These are phyloP conservation scores for Chlorops oryzae DNA, from an alignment of 1,140 invertebrate genomes.

Conservation along the genomic window DNA sequence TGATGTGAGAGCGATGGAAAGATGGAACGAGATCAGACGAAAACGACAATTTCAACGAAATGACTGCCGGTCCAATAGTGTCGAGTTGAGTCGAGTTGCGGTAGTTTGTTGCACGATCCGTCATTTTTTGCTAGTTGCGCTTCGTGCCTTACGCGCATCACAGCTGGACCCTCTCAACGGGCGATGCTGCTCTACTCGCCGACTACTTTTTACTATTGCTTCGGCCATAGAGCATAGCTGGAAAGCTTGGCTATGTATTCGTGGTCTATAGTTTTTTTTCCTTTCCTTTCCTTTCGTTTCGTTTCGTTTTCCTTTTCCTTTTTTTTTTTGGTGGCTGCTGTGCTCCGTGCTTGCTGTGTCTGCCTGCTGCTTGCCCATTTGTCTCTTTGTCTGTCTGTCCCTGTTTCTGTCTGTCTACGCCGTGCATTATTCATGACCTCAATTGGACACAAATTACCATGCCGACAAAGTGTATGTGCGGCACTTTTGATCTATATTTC, in stretches of 20 bases:
- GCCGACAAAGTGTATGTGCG: conserved; percentile 8
- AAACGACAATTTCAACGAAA: no score
- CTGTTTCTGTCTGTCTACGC: neutral
- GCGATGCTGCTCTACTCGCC: neutral
- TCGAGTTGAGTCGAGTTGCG: no score
- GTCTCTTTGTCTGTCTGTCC: conserved; percentile 6
- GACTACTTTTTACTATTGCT: no score
- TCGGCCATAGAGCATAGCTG: no score
- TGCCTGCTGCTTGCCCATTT: no score
- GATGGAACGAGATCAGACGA: neutral
- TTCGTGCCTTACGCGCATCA: neutral
- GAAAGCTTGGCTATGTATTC: no score
- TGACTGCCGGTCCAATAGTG: no score
- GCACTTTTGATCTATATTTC: conserved; percentile 3
- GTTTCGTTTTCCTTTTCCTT: no score
- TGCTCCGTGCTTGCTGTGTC: no score
- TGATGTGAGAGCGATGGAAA: neutral
- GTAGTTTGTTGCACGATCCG: neutral
- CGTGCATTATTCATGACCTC: conserved; percentile 10
- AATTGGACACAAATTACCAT: conserved; percentile 11
- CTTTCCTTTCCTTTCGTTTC: no score
- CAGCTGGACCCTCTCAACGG: neutral
- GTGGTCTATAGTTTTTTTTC: no score
- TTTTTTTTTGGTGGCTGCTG: no score
- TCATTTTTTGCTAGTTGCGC: neutral